These are phyloP conservation scores for Solea senegalensis DNA, from an alignment of 2,113 vertebrate genomes.

Conservation along the genomic window DNA sequence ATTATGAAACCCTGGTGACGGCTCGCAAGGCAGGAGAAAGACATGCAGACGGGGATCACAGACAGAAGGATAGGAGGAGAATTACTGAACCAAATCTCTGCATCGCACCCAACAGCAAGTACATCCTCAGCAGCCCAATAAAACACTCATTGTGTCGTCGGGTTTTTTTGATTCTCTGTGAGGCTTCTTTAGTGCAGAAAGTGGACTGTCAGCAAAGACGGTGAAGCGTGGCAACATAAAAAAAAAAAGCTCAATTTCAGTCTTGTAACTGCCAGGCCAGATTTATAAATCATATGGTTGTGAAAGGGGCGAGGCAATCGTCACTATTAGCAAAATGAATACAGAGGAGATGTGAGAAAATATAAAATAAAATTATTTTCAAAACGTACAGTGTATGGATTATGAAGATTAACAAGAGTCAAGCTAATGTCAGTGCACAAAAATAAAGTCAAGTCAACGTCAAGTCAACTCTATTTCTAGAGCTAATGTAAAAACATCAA, in stretches of 20 bases:
- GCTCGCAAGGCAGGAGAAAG: conserved; percentile 6
- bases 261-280: not conserved
- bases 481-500: too few relatives aligned
- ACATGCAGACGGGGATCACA: conserved; percentile 21
- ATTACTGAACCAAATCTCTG: conserved; percentile 56
- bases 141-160: conserved; percentile 47
- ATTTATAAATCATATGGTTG: conserved; percentile 3
- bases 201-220: conserved; percentile 32
- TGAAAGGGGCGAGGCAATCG: not conserved
- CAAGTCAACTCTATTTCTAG: too few relatives aligned
- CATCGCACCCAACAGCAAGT: conserved; percentile 33
- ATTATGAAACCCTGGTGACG: conserved; percentile 15
- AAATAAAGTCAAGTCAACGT: too few relatives aligned
- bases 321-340: conserved; percentile 6
- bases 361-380: too few relatives aligned
- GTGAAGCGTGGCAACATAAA: conserved; percentile 12
- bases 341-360: not conserved
- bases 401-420: too few relatives aligned
- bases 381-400: too few relatives aligned
- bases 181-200: conserved; percentile 23
- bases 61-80: conserved; percentile 20
- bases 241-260: conserved; percentile 9
- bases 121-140: conserved; percentile 19
- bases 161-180: conserved; percentile 21
- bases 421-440: too few relatives aligned